These are phyloP conservation scores for Clarias magur DNA, from an alignment of 2,113 vertebrate genomes.

Conservation along the genomic window DNA sequence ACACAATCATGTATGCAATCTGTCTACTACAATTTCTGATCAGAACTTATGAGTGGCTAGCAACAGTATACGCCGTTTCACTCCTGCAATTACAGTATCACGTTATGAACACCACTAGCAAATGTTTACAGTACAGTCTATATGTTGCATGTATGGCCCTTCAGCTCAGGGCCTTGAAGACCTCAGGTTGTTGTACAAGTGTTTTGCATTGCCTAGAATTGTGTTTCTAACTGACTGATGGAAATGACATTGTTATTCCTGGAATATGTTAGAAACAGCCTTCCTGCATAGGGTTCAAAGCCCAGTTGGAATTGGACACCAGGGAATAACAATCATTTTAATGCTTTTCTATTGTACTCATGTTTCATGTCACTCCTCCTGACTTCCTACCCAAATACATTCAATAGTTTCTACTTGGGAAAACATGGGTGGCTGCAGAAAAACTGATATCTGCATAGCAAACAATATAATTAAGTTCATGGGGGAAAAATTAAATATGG, in stretches of 20 bases:
- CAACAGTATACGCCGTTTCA: background rate
- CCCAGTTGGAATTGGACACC: background rate
- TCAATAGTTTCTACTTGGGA: background rate
- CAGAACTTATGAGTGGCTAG: background rate
- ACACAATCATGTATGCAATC: background rate
- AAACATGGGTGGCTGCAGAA: background rate
- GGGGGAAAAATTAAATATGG: background rate
- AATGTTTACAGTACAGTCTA: background rate
- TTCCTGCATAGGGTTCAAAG: background rate
- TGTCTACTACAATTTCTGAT: background rate
- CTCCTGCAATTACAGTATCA: no score
- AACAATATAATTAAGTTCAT: background rate
- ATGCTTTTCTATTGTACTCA: background rate
- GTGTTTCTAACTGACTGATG: background rate
- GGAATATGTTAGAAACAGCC: background rate
- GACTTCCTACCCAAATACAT: background rate
- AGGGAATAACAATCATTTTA: background rate
- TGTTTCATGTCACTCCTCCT: background rate
- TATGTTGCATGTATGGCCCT: background rate
- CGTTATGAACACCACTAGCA: background rate
- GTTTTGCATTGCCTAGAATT: background rate
- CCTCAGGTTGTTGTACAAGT: background rate
- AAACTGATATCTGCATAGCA: background rate
- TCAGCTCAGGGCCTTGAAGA: background rate
- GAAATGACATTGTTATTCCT: background rate